Percentiles rank a stretch among this genome's conserved stretches.
phyloP scores from a whole-genome alignment of 2,888 invertebrate genomes.

The Tetranychus piercei region DNA sequence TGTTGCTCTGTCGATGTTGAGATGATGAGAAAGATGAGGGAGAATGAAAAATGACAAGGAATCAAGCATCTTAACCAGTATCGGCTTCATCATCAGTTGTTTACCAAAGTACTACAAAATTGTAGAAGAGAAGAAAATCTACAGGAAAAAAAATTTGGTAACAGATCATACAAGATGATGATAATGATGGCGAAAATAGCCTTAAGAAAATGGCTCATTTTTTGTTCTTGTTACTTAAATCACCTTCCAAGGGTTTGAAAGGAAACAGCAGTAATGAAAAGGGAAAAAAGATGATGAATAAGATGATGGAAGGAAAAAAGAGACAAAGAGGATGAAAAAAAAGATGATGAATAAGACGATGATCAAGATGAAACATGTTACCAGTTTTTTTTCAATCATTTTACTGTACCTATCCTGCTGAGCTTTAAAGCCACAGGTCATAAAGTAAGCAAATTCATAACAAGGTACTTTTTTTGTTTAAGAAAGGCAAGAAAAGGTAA shows the following conservation, averaged over 20 bases:
- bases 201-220: neutral
- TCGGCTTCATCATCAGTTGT: neutral
- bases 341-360: constrained; percentile 2
- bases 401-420: neutral
- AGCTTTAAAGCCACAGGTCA: neutral
- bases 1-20: neutral
- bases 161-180: neutral
- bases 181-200: neutral
- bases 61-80: neutral
- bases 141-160: neutral
- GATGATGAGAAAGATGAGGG: neutral
- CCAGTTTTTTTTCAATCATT: neutral
- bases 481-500: neutral
- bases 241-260: neutral
- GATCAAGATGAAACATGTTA: neutral
- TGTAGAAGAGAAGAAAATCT: neutral
- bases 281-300: neutral
- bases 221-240: neutral
- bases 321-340: constrained; percentile 1
- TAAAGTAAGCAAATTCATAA: neutral
- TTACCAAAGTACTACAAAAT: neutral
- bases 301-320: neutral
- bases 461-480: neutral
- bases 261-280: neutral
- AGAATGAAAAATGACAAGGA: neutral